A percentile compares a stretch with the other conserved stretches of the same genome.
phyloP scores from a whole-genome alignment of 1,140 invertebrate species.

The Hycleus cichorii region DNA sequence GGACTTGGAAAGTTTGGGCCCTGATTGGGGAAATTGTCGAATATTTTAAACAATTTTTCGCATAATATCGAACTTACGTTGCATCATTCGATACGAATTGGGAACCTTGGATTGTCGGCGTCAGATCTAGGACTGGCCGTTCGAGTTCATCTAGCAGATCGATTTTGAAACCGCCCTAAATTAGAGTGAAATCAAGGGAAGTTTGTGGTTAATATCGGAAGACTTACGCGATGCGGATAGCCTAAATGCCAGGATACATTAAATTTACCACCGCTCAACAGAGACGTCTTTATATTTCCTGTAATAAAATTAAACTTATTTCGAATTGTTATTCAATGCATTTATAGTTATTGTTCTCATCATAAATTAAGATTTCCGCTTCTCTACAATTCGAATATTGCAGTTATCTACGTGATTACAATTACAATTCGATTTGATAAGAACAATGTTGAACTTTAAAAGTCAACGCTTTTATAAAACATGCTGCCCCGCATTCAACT shows the following conservation, averaged over 20 bases:
- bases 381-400: background rate
- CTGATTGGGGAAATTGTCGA: slow-evolving; percentile 44
- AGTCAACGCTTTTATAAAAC: too few species aligned
- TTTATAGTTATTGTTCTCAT: background rate
- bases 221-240: slow-evolving; percentile 84
- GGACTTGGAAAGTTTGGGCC: slow-evolving; percentile 70
- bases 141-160: slow-evolving; percentile 76
- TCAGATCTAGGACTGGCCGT: slow-evolving; percentile 73
- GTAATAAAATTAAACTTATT: slow-evolving; percentile 41
- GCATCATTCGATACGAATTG: slow-evolving; percentile 75
- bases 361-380: background rate
- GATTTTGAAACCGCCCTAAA: slow-evolving; percentile 77
- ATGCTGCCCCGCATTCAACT: too few species aligned
- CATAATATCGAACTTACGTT: slow-evolving; percentile 47
- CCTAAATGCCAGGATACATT: slow-evolving; percentile 92
- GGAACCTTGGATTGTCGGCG: slow-evolving; percentile 67
- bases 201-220: too few species aligned
- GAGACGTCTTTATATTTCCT: slow-evolving; percentile 73
- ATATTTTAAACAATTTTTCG: background rate
- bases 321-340: background rate
- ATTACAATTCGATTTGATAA: background rate
- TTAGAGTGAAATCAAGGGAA: background rate
- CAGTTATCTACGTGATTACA: background rate
- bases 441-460: too few species aligned
- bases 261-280: slow-evolving; percentile 73